phyloP scores from a whole-genome alignment of 2,888 invertebrate species.

The Blastobasis adustella region DNA sequence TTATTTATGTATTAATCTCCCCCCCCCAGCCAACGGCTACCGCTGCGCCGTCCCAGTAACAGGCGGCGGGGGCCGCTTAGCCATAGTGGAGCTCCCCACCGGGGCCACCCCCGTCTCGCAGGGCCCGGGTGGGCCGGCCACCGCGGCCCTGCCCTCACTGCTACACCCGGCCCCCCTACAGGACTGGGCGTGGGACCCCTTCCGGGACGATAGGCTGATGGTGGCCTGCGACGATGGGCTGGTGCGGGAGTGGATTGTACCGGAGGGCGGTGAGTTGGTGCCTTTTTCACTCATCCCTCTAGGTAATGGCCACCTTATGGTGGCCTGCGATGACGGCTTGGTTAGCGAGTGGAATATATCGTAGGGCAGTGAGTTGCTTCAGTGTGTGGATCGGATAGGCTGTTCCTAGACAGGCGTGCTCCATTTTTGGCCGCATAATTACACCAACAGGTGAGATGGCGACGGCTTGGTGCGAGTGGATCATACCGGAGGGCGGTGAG shows the following conservation, averaged over 20 bases:
- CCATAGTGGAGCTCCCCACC: conserved; percentile 80
- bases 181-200: conserved; percentile 97
- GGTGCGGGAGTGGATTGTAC: conserved; percentile 87
- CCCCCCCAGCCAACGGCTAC: conserved; percentile 83
- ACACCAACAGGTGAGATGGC: too few species aligned
- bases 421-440: too few species aligned
- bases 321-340: conserved; percentile 92
- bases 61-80: conserved; percentile 92
- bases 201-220: conserved; percentile 84
- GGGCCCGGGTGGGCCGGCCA: conserved; percentile 80
- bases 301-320: conserved; percentile 83
- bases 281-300: conserved; percentile 75
- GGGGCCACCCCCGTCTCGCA: conserved; percentile 34
- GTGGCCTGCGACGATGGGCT: conserved; percentile 94
- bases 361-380: too few species aligned
- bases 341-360: too few species aligned
- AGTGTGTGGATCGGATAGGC: too few species aligned
- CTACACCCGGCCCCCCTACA: conserved; percentile 92
- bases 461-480: conserved; percentile 87
- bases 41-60: conserved; percentile 93
- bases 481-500: conserved; percentile 80
- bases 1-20: too few species aligned
- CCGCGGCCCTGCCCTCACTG: conserved; percentile 90
- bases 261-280: conserved; percentile 71
- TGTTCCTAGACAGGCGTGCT: too few species aligned